Conservation (phyloP, 2,797 vertebrate genomes). For the Sciurus vulgaris region DNA sequence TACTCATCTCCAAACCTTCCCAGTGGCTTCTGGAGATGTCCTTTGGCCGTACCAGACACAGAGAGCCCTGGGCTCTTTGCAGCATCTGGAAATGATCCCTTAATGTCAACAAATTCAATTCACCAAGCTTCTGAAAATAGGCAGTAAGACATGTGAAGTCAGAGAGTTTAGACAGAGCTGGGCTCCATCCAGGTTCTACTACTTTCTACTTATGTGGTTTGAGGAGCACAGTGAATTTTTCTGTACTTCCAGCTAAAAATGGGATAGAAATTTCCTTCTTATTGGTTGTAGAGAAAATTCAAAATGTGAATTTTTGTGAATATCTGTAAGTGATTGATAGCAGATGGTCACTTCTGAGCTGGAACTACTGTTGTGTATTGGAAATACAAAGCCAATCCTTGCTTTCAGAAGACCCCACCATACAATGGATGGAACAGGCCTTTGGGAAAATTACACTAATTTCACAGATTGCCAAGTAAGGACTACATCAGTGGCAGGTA, state of each 20-base stretch:
- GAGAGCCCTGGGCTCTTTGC: neutral
- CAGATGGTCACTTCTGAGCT: neutral
- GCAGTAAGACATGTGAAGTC: neutral
- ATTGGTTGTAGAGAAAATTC: neutral
- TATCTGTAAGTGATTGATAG: neutral
- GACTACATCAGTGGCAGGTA: neutral
- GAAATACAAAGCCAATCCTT: neutral
- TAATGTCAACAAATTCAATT: neutral
- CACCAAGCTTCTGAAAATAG: neutral
- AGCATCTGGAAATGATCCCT: neutral
- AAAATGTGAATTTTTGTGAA: neutral
- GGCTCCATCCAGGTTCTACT: neutral
- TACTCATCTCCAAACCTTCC: constrained; percentile 13
- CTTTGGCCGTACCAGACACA: neutral
- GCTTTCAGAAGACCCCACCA: neutral
- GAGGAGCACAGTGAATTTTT: neutral
- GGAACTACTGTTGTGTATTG: neutral
- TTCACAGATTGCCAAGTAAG: neutral
- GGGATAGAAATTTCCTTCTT: neutral
- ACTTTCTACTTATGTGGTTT: neutral
- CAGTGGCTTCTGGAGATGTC: constrained; percentile 47
- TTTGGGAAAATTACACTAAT: neutral
- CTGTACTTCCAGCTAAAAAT: neutral
- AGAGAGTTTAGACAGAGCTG: neutral
- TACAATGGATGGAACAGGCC: neutral